Conservation (phyloP, 2,888 invertebrate species). For the Pteria penguin region DNA sequence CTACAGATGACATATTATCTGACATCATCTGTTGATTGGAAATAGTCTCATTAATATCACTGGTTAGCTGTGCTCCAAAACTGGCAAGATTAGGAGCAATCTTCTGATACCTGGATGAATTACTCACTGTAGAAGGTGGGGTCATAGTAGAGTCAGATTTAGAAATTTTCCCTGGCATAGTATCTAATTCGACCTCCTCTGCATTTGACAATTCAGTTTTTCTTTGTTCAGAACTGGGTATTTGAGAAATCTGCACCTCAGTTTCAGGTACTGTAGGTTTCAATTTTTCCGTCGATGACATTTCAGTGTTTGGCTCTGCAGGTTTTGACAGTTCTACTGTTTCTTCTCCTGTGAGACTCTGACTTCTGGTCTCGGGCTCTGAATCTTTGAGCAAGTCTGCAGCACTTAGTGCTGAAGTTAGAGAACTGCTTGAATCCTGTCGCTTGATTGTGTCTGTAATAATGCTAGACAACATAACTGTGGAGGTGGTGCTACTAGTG, state of each 20-base stretch:
- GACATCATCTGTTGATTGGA: conserved; percentile 1
- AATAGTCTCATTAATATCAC: conserved; percentile 3
- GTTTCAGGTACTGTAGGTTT: background rate
- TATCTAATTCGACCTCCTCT: conserved; percentile 9
- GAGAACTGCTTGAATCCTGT: conserved; percentile 3
- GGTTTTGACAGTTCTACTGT: conserved; percentile 30
- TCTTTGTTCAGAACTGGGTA: conserved; percentile 26
- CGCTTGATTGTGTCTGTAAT: background rate
- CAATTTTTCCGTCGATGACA: background rate
- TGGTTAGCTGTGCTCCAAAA: background rate
- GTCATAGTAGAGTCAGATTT: background rate
- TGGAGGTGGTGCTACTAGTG: conserved; percentile 45
- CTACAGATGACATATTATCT: background rate
- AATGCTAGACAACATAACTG: conserved; percentile 3
- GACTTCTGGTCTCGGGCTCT: conserved; percentile 41
- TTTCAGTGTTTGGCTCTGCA: background rate
- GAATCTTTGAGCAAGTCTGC: conserved; percentile 22
- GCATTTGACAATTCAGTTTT: background rate
- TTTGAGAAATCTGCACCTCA: background rate
- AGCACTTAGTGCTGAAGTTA: conserved; percentile 43
- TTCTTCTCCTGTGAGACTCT: too few relatives aligned
- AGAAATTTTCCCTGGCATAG: background rate
- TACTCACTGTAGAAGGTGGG: background rate
- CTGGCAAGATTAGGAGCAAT: conserved; percentile 18
- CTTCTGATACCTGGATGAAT: conserved; percentile 3